These are phyloP conservation scores for Hirtodrosophila confusa DNA, from an alignment of 2,888 invertebrate genomes.

Conservation along the genomic window DNA sequence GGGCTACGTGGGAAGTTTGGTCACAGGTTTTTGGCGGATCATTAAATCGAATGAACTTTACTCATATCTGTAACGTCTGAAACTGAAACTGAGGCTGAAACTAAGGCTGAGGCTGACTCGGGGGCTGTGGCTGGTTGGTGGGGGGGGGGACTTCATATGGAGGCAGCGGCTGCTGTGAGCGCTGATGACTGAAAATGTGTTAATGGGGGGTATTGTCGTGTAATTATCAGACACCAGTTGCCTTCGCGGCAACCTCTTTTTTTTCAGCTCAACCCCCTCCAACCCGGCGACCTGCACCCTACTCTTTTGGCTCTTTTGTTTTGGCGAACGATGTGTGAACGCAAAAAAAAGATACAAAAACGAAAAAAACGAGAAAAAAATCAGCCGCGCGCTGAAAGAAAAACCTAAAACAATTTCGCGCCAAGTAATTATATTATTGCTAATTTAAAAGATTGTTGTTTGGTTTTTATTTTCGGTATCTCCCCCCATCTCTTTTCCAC, in stretches of 20 bases:
- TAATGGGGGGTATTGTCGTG: constrained; percentile 79
- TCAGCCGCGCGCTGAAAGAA: no score
- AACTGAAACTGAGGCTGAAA: constrained; percentile 13
- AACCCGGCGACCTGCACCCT: neutral
- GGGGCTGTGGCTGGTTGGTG: neutral
- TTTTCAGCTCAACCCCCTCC: neutral
- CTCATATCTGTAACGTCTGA: constrained; percentile 64
- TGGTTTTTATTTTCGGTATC: constrained; percentile 1
- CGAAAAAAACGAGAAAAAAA: no score
- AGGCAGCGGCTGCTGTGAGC: constrained; percentile 55
- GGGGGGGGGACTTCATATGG: constrained; percentile 18
- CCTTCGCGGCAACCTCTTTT: constrained; percentile 54
- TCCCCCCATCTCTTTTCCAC: constrained; percentile 10
- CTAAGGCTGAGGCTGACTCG: constrained; percentile 16
- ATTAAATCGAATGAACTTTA: constrained; percentile 78
- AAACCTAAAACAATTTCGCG: constrained; percentile 75
- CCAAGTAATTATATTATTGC: constrained; percentile 78
- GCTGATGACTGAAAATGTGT: constrained; percentile 74
- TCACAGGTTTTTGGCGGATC: constrained; percentile 63
- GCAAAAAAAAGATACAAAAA: constrained; percentile 32
- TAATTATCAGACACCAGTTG: constrained; percentile 63
- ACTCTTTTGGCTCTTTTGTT: constrained; percentile 41
- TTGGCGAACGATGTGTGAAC: constrained; percentile 74
- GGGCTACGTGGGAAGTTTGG: constrained; percentile 46
- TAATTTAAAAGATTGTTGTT: constrained; percentile 64